Base-by-base conservation (phyloP, 2,888 invertebrate species). In the Syritta pipiens region DNA sequence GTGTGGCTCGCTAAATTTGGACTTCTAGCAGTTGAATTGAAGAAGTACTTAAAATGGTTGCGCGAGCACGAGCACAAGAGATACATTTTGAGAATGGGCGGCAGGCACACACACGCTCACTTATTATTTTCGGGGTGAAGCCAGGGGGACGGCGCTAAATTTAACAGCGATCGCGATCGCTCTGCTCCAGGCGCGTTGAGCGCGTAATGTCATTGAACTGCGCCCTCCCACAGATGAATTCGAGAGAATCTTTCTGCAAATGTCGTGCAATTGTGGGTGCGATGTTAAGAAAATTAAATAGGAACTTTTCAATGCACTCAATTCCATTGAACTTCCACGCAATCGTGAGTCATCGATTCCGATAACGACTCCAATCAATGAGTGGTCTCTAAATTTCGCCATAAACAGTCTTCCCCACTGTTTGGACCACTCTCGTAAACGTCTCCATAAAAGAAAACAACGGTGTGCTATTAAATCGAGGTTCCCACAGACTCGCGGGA, bases 1-100 rank as follows among this genome's bases (percentile, higher is more conserved):
- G 37, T 9, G 37, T 35, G 35, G 32, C 22, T 35, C 30, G 67
- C 79, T 79, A 62, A 79, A 74, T 74, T 79, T 79, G 74, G 79
- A 40, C 67, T 62, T 79, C 55, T 62, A 62, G 26, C 6, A 6
- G 30, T 14, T 9, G n/a, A n/a, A 4, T 22, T 17, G 17, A 7
- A 17, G 37, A 28, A 20, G 59, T 49, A 49, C 59, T 59, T 68
- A 42, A 59, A 49, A 59, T 59, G 51, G 19, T 49, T 35, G 24
- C 51, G n/a, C n/a, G n/a, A n/a, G n/a, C 51, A n/a, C 26, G 12
- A 48, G 30, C 28, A 37, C 32, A 24, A 10, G 32, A 30, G 3
- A 7, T 19, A 9, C 12, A 32, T 22, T 12, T 17, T 17, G 42
- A 28, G 20, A 37, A 49, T 42, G 35, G 62, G 28, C 10, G 65